Base-by-base conservation (phyloP, 2,797 vertebrate genomes). In the Buphagus erythrorhynchus region DNA sequence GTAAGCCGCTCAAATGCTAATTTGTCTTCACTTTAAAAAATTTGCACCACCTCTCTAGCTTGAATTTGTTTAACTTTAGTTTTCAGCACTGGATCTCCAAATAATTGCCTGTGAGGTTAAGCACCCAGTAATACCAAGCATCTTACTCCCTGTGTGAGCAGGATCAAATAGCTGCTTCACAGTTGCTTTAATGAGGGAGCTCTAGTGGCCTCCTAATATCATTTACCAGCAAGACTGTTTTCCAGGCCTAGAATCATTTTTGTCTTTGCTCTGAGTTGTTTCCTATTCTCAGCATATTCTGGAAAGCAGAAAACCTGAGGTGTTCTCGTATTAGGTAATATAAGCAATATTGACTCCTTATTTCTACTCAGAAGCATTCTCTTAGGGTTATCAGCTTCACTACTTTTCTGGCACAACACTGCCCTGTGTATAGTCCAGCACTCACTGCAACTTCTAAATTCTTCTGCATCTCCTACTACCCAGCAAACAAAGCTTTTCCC, bases 41-140 rank as follows among this genome's bases (percentile, higher is more conserved):
- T 93, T 93, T 94, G 48, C 94, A 94, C 92, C 89, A 93, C 87
- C 86, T 66, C 43, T 68, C 46, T 26, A 65, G n/a, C 28, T 62
- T 42, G 69, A 86, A 62, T 91, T 95, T 96, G 94, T 96, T 96
- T 95, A 96, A 58, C 69, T 95, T 91, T 6, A 81, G 87, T 86
- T 96, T 97, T 96, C 94, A 96, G 87, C 94, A 79, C 89, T 77
- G 35, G 57, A 79, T 91, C 79, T 73, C 85, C 1, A 0, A 36
- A 36, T 78, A 92, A 95, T 66, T 93, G 85, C 79, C 73, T 66
- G 36, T 1, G 8, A 91, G 76, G 33, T 81, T 95, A 94, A 95
- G 80, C 82, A 86, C 76, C 62, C 46, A 76, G 10, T 95, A 93
- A 95, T 55, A 95, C 80, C 87, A 96, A 93, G 95, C 74, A 88